Percentiles rank a stretch among this genome's conserved stretches.
phyloP scores from a whole-genome alignment of 1,140 invertebrate species.

The Drosophila triauraria region DNA sequence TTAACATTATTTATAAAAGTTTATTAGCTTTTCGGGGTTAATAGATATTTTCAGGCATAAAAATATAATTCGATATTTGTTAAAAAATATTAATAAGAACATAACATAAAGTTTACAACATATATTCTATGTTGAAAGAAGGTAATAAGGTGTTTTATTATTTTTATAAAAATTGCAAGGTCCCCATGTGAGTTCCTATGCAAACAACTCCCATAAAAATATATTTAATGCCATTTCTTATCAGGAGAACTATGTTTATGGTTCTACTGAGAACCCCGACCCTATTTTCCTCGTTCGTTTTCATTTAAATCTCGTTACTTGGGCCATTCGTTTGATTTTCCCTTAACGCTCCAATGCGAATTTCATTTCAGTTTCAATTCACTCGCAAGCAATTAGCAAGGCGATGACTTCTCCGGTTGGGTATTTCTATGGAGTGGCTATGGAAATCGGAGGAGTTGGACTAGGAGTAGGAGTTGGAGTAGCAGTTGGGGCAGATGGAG shows the following conservation, averaged over 20 bases:
- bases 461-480: not conserved
- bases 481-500: slow-evolving; percentile 14
- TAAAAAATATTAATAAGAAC: too few species aligned
- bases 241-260: slow-evolving; percentile 17
- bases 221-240: slow-evolving; percentile 5
- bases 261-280: slow-evolving; percentile 5
- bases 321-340: slow-evolving; percentile 24
- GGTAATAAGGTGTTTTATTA: not conserved
- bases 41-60: not conserved
- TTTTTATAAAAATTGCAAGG: not conserved
- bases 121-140: too few species aligned
- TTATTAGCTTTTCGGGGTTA: not conserved
- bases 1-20: too few species aligned
- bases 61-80: too few species aligned
- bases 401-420: slow-evolving; percentile 27
- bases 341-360: slow-evolving; percentile 26
- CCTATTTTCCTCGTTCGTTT: slow-evolving; percentile 4
- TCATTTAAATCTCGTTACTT: slow-evolving; percentile 28
- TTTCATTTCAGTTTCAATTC: slow-evolving; percentile 53
- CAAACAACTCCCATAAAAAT: not conserved
- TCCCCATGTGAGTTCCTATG: not conserved
- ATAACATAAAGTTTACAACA: too few species aligned
- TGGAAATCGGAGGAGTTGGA: slow-evolving; percentile 16
- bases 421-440: slow-evolving; percentile 2
- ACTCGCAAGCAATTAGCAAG: slow-evolving; percentile 43